Conservation (phyloP, 2,113 vertebrate species). For the Coreoperca whiteheadi region DNA sequence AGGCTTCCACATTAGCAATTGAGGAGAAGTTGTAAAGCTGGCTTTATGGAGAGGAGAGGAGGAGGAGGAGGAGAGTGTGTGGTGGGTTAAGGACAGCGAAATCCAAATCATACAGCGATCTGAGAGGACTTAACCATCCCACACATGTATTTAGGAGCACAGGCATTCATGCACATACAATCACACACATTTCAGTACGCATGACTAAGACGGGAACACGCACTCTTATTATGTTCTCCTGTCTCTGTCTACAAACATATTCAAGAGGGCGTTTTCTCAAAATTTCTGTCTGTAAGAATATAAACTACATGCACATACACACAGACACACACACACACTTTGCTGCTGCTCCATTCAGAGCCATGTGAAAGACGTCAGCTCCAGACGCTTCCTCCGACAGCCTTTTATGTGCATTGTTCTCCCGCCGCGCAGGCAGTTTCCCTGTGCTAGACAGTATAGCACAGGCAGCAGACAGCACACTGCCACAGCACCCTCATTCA, state of each 20-base stretch:
- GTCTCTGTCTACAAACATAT: slow-evolving; percentile 47
- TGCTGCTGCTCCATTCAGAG: slow-evolving; percentile 69
- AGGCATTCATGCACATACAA: slow-evolving; percentile 40
- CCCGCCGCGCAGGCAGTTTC: slow-evolving; percentile 54
- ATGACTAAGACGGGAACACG: slow-evolving; percentile 41
- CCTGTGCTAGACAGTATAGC: slow-evolving; percentile 61
- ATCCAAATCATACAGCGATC: slow-evolving; percentile 63
- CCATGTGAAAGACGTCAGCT: slow-evolving; percentile 69
- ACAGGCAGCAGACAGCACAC: slow-evolving; percentile 65
- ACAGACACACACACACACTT: slow-evolving; percentile 32
- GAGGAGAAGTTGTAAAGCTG: slow-evolving; percentile 66
- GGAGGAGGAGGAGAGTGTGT: slow-evolving; percentile 29
- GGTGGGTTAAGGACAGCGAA: slow-evolving; percentile 55
- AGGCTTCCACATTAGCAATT: slow-evolving; percentile 46
- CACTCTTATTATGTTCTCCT: slow-evolving; percentile 46
- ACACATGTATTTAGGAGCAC: slow-evolving; percentile 61
- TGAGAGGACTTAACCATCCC: slow-evolving; percentile 67
- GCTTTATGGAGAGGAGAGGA: slow-evolving; percentile 47
- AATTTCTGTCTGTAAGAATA: slow-evolving; percentile 20
- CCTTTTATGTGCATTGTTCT: slow-evolving; percentile 82
- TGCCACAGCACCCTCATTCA: slow-evolving; percentile 61
- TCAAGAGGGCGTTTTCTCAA: slow-evolving; percentile 45
- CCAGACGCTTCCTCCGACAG: slow-evolving; percentile 76
- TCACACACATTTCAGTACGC: slow-evolving; percentile 24
- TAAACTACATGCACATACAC: slow-evolving; percentile 32